These are phyloP conservation scores for Sceloporus tristichus DNA, from an alignment of 2,113 vertebrate species.

Conservation along the genomic window DNA sequence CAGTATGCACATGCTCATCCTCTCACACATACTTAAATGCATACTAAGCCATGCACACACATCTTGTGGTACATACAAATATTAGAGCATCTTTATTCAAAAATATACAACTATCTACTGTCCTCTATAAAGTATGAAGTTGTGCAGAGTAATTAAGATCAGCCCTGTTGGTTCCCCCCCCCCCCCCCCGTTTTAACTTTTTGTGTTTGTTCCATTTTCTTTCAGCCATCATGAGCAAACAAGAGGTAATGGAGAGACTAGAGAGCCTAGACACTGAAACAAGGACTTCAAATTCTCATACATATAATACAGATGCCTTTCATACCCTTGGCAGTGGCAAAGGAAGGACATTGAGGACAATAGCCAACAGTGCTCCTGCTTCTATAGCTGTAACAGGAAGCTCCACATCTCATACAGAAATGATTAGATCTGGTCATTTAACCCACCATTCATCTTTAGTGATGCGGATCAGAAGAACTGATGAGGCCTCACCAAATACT, in stretches of 20 bases:
- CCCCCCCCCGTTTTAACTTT: not conserved
- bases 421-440: not conserved
- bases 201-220: constrained; percentile 31
- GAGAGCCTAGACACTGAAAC: constrained; percentile 45
- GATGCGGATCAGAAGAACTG: not conserved
- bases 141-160: not conserved
- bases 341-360: constrained; percentile 74
- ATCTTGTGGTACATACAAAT: not conserved
- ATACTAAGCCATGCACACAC: no score
- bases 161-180: not conserved
- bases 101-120: not conserved
- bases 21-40: not conserved
- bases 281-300: constrained; percentile 53
- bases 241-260: constrained; percentile 35
- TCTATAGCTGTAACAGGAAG: not conserved
- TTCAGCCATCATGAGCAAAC: constrained; percentile 59
- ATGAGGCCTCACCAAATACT: not conserved
- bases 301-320: constrained; percentile 68
- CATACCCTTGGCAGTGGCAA: constrained; percentile 68
- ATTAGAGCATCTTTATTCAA: not conserved
- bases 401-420: constrained; percentile 15
- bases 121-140: not conserved
- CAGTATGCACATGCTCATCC: not conserved
- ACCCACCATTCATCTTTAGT: not conserved
- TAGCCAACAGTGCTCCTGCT: not conserved